Conservation (phyloP, 2,113 vertebrate genomes). For the Lethenteron camtschaticum region DNA sequence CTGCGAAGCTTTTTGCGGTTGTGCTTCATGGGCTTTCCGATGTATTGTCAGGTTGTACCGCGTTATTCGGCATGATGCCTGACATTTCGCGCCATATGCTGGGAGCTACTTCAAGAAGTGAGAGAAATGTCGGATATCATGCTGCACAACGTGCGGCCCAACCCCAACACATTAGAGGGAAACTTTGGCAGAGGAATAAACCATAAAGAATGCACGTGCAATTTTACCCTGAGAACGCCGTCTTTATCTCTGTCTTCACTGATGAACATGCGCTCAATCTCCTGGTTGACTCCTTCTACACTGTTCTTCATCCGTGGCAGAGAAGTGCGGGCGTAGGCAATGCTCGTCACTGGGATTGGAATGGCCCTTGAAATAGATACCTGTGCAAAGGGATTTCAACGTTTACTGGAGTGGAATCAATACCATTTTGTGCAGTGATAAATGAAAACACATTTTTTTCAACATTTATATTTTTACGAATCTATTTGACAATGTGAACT, state of each 20-base stretch:
- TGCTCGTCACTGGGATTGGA: constrained; percentile 48
- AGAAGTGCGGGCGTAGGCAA: not conserved
- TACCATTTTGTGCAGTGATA: not conserved
- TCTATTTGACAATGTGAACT: not conserved
- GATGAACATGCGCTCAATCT: constrained; percentile 91
- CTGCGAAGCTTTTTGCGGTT: too few species aligned
- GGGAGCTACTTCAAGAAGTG: not conserved
- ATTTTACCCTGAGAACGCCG: constrained; percentile 63
- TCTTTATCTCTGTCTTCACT: constrained; percentile 78
- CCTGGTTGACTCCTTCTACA: constrained; percentile 88
- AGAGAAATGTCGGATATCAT: too few species aligned
- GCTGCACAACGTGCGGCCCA: too few species aligned
- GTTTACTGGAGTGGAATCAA: constrained; percentile 1
- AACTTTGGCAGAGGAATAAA: too few species aligned
- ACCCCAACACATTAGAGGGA: too few species aligned
- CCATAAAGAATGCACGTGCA: not conserved
- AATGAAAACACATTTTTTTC: not conserved
- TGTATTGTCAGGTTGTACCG: too few species aligned
- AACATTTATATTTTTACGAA: not conserved
- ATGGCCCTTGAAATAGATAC: constrained; percentile 70
- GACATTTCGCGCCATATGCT: too few species aligned
- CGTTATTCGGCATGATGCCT: too few species aligned
- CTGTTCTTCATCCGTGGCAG: constrained; percentile 39
- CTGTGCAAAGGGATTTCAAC: constrained; percentile 21
- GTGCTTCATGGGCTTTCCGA: too few species aligned